Base-by-base conservation (phyloP, 2,797 vertebrate species). In the Dryobates pubescens region DNA sequence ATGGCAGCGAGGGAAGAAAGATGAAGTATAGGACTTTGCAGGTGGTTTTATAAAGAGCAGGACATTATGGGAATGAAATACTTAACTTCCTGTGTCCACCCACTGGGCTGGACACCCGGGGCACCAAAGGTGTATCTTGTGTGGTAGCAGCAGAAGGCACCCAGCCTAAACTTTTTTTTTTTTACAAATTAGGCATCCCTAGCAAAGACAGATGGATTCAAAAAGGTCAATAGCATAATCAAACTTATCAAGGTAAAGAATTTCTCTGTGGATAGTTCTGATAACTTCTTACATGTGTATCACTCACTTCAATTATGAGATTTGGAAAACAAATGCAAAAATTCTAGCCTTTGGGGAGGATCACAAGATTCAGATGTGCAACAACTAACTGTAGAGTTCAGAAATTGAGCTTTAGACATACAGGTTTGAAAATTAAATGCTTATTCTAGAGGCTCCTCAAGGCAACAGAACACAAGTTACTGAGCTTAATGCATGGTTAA, bases 271-370 rank as follows among this genome's bases (percentile, higher is more conserved):
- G 65, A 76, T 47, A 81, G 17, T 19, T 91, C 49, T 91, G 23
- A 84, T 79, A 88, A 74, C 57, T 9, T 56, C 29, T 27, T 86
- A 95, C 61, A 86, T 62, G 91, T 89, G 34, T 93, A 86, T 73
- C 14, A 72, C 45, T 76, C 67, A 43, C 78, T 92, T 81, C 65
- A 92, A 86, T 77, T 68, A 75, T 1, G 91, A 89, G 12, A 68
- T 41, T 26, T 20, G 2, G 1, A 2, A 1, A 34, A 32, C 11
- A 20, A 17, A 17, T 5, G 10, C 24, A 23, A 36, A 19, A 18
- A 34, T 54, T 4, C 5, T 56, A 51, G 17, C 9, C 30, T 45
- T 64, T 91, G 32, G 18, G 22, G 29, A 74, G 32, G 27, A 30
- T 36, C 32, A 8, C 1, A 0, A 62, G 24, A 17, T 56, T 64